Conservation (phyloP, 2,888 invertebrate genomes). For the Cataglyphis albicans region DNA sequence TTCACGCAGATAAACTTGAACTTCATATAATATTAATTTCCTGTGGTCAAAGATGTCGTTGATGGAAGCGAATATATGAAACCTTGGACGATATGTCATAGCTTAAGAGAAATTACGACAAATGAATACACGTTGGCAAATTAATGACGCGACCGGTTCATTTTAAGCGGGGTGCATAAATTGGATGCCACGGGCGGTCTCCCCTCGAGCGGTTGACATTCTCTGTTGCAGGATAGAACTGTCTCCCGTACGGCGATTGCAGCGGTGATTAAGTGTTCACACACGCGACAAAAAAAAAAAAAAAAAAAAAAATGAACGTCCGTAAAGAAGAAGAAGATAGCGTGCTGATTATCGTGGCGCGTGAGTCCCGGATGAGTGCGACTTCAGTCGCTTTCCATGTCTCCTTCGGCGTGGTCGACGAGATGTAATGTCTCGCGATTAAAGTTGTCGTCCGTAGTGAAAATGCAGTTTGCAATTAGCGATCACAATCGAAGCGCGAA, state of each 20-base stretch:
- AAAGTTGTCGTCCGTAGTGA: neutral
- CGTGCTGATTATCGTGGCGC: slow-evolving; percentile 71
- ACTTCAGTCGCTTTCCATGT: slow-evolving; percentile 67
- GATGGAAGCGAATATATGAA: neutral
- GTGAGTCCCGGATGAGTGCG: slow-evolving; percentile 57
- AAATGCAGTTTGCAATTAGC: too few species aligned
- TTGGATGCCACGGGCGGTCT: slow-evolving; percentile 7
- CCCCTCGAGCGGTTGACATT: slow-evolving; percentile 53
- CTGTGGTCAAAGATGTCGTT: neutral
- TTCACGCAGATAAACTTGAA: neutral
- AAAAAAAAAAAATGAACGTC: slow-evolving; percentile 77
- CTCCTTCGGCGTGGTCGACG: slow-evolving; percentile 45
- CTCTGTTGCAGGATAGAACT: slow-evolving; percentile 36
- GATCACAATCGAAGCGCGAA: neutral
- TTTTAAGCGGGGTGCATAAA: slow-evolving; percentile 2
- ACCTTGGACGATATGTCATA: neutral
- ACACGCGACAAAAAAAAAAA: slow-evolving; percentile 67
- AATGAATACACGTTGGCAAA: slow-evolving; percentile 17
- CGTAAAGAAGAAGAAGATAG: slow-evolving; percentile 76
- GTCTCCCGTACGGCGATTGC: slow-evolving; percentile 32
- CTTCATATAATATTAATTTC: neutral
- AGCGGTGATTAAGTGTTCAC: slow-evolving; percentile 41
- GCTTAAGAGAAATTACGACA: neutral
- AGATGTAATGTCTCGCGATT: neutral
- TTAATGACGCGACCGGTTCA: slow-evolving; percentile 20